A percentile compares a stretch with the other conserved stretches of the same genome.
These are phyloP conservation scores for Siniperca obscura DNA, from an alignment of 2,797 vertebrate species.

Conservation along the genomic window DNA sequence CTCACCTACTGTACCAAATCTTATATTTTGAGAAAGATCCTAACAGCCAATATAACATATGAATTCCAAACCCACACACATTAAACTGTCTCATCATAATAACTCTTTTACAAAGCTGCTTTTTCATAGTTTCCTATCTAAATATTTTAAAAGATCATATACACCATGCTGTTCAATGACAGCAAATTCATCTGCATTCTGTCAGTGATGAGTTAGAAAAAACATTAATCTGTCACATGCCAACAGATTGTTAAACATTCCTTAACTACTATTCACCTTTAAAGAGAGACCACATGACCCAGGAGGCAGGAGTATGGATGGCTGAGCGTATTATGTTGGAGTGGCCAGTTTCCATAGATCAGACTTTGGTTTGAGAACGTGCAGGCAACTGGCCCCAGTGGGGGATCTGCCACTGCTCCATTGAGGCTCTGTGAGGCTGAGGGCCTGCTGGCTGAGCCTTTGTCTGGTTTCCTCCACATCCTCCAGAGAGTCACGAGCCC, in stretches of 20 bases:
- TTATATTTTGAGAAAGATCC: not conserved
- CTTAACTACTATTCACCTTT: constrained; percentile 63
- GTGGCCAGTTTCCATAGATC: constrained; percentile 77
- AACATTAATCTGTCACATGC: constrained; percentile 55
- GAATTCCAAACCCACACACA: not conserved
- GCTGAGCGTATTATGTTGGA: constrained; percentile 78
- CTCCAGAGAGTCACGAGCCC: constrained; percentile 78
- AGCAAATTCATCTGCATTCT: constrained; percentile 4
- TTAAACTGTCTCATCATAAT: constrained; percentile 2
- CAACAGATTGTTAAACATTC: constrained; percentile 71
- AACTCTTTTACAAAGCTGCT: constrained; percentile 19
- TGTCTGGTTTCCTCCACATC: constrained; percentile 81
- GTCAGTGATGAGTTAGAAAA: constrained; percentile 37
- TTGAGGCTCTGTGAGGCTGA: constrained; percentile 79
- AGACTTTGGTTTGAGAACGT: constrained; percentile 76
- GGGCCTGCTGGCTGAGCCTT: constrained; percentile 80
- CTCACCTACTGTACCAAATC: not conserved
- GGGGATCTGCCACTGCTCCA: constrained; percentile 76
- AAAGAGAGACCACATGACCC: constrained; percentile 59
- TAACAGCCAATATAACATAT: not conserved
- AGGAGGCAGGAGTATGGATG: constrained; percentile 76
- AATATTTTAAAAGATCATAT: constrained; percentile 11
- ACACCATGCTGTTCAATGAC: not conserved
- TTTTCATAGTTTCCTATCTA: not conserved
- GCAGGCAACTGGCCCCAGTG: constrained; percentile 80